Percentiles rank a stretch among this genome's conserved stretches.
Conservation (phyloP, 1,140 invertebrate genomes). For the Hyphantria cunea region DNA sequence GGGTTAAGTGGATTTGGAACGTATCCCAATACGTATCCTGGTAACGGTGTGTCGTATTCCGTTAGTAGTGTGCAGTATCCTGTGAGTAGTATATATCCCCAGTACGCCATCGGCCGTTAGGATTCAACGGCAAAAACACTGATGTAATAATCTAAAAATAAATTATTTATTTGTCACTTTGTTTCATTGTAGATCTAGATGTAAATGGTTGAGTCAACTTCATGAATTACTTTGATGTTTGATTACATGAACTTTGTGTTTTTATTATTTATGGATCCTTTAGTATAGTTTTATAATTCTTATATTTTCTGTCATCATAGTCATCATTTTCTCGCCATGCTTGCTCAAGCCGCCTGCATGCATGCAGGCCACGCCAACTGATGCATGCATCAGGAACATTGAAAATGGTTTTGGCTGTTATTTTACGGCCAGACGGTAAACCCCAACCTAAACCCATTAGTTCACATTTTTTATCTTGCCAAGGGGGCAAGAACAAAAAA, state of each 20-base stretch:
- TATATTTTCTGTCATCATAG: neutral
- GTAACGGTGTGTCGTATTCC: slow-evolving; percentile 11
- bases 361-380: too few species aligned
- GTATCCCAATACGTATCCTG: slow-evolving; percentile 1
- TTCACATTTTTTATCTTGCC: too few species aligned
- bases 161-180: neutral
- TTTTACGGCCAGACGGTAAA: too few species aligned
- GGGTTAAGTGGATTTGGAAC: slow-evolving; percentile 6
- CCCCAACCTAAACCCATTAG: too few species aligned
- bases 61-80: neutral
- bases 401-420: too few species aligned
- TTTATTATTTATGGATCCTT: neutral
- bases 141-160: slow-evolving; percentile 2
- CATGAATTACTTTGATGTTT: neutral
- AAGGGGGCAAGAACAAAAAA: too few species aligned
- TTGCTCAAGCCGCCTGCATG: too few species aligned
- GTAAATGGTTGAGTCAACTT: neutral
- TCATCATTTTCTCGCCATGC: too few species aligned
- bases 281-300: too few species aligned
- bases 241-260: neutral
- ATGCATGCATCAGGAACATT: too few species aligned
- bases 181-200: neutral
- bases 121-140: too few species aligned
- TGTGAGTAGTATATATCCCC: slow-evolving; percentile 5
- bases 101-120: neutral